Evolutionary conservation across 2,888 invertebrate species (phyloP).

Genomic region (Thecocarcelia acutangulata): DNA sequence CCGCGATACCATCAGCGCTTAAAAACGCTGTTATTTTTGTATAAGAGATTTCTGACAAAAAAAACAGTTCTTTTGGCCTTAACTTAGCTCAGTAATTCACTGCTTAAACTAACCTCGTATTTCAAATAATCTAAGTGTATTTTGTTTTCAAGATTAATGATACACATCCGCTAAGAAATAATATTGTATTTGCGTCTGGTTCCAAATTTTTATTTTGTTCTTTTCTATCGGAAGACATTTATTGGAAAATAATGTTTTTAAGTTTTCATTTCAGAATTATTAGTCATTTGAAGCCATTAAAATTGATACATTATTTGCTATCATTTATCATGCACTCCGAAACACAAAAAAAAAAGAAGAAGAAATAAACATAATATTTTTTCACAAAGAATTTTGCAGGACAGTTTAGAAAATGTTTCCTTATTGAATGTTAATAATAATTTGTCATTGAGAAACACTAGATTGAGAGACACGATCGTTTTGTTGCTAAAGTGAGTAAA

Average conservation of each 20-base stretch:
- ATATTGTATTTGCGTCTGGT: constrained; percentile 35
- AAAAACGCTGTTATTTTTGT: no score
- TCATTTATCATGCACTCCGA: constrained; percentile 58
- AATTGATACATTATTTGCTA: constrained; percentile 69
- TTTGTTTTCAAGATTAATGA: constrained; percentile 57
- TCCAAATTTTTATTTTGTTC: constrained; percentile 17
- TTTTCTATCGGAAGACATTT: constrained; percentile 48
- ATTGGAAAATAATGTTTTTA: constrained; percentile 37
- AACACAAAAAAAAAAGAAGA: constrained; percentile 4
- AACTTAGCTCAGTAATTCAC: no score
- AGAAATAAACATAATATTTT: no score
- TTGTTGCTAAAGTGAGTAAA: no score
- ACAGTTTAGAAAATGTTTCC: constrained; percentile 10
- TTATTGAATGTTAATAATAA: no score
- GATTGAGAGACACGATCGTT: neutral
- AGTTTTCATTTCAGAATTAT: constrained; percentile 47
- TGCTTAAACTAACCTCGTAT: no score
- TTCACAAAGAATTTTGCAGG: constrained; percentile 29
- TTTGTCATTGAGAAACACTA: neutral
- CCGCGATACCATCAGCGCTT: no score
- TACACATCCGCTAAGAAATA: constrained; percentile 61
- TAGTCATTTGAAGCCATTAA: constrained; percentile 60
- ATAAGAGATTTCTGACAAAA: no score
- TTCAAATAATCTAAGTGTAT: constrained; percentile 44
- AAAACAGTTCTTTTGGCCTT: no score